phyloP scores from a whole-genome alignment of 2,888 invertebrate species.

The Adineta ricciae region DNA sequence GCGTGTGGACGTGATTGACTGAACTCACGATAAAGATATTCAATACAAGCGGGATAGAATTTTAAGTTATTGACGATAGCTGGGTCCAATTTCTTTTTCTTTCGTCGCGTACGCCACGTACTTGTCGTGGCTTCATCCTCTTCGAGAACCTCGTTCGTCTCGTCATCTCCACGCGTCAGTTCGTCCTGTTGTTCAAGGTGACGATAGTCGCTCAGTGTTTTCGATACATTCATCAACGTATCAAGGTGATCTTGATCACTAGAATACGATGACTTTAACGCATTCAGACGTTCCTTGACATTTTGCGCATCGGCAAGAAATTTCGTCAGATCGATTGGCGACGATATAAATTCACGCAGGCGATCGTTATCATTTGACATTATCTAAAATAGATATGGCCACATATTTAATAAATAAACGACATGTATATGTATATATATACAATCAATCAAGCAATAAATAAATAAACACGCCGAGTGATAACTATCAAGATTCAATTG shows the following conservation, averaged over 20 bases:
- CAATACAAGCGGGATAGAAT: conserved; percentile 11
- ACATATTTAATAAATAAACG: too few species aligned
- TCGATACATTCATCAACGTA: neutral
- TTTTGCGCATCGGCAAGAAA: neutral
- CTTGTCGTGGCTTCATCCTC: neutral
- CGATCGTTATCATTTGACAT: conserved; percentile 5
- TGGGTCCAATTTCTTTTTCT: neutral
- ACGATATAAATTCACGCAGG: neutral
- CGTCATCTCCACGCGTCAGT: neutral
- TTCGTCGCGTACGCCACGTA: neutral
- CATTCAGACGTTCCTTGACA: neutral
- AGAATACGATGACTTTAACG: neutral
- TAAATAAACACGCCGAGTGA: too few species aligned
- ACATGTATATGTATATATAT: too few species aligned
- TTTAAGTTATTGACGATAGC: neutral
- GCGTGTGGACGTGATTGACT: conserved; percentile 22
- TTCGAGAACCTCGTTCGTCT: neutral
- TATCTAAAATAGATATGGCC: neutral
- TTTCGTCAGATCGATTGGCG: neutral
- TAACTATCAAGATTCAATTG: too few species aligned
- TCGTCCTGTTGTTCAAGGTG: neutral
- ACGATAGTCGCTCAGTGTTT: neutral
- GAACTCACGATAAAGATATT: neutral
- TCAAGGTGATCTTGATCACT: neutral
- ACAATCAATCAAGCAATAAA: too few species aligned